A percentile compares a stretch with the other conserved stretches of the same genome.
Evolutionary conservation across 2,888 invertebrate genomes (phyloP).

Genomic region (Brenthis hecate): DNA sequence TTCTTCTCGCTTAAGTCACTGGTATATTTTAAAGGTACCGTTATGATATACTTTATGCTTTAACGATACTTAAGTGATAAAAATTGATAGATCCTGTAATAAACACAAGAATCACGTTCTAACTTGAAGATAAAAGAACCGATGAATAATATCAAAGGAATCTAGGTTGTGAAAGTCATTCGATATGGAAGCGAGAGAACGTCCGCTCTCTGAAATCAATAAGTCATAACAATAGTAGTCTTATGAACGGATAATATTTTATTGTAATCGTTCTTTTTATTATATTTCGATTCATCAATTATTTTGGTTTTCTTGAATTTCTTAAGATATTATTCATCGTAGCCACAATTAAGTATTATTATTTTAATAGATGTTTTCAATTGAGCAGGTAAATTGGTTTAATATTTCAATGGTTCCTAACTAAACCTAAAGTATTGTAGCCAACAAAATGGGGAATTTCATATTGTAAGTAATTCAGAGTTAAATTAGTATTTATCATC

Average conservation of each 20-base stretch:
- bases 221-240: slow-evolving; percentile 36
- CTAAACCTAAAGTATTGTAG: too few relatives aligned
- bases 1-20: neutral
- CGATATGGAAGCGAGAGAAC: slow-evolving; percentile 34
- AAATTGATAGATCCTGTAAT: slow-evolving; percentile 23
- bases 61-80: slow-evolving; percentile 15
- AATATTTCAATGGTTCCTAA: too few relatives aligned
- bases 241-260: slow-evolving; percentile 36
- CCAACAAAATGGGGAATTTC: too few relatives aligned
- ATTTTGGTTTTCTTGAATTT: neutral
- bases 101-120: slow-evolving; percentile 33
- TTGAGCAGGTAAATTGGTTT: too few relatives aligned
- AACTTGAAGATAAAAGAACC: slow-evolving; percentile 33
- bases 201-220: slow-evolving; percentile 35
- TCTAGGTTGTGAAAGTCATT: slow-evolving; percentile 39
- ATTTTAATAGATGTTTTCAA: too few relatives aligned
- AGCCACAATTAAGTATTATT: too few relatives aligned
- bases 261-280: slow-evolving; percentile 31
- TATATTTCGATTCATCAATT: slow-evolving; percentile 8
- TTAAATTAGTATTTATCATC: too few relatives aligned
- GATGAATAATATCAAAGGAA: slow-evolving; percentile 39
- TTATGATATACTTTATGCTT: slow-evolving; percentile 2
- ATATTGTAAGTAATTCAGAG: too few relatives aligned
- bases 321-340: neutral
- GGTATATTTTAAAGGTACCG: neutral